phyloP scores from a whole-genome alignment of 1,140 invertebrate genomes.

The Pseudomyrmex concolor region DNA sequence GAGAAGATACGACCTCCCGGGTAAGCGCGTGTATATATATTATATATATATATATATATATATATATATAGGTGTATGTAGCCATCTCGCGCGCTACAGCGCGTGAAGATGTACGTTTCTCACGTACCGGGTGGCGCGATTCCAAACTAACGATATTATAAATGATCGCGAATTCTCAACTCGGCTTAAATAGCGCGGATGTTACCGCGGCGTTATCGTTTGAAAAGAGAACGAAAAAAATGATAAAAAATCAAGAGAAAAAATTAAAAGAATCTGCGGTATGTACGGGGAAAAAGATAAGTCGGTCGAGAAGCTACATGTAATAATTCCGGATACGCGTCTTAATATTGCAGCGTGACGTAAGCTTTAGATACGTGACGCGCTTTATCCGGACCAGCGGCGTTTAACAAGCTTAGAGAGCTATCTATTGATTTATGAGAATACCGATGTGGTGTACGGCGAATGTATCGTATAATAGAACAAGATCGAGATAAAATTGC shows the following conservation, averaged over 20 bases:
- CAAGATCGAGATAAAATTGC: slow-evolving; percentile 32
- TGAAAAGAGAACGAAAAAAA: background rate
- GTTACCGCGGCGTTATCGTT: background rate
- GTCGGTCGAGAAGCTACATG: slow-evolving; percentile 10
- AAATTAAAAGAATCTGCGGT: background rate
- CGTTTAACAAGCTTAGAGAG: slow-evolving; percentile 57
- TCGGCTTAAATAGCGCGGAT: slow-evolving; percentile 1
- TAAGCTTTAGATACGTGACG: slow-evolving; percentile 56
- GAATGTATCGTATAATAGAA: slow-evolving; percentile 29
- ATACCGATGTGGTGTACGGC: slow-evolving; percentile 39
- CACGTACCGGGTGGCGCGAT: slow-evolving; percentile 56
- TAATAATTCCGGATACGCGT: slow-evolving; percentile 28
- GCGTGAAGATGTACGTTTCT: slow-evolving; percentile 65
- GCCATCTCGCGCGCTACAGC: slow-evolving; percentile 57
- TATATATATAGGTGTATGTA: slow-evolving; percentile 64
- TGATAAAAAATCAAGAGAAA: background rate
- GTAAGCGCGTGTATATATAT: slow-evolving; percentile 64
- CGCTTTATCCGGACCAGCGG: slow-evolving; percentile 40
- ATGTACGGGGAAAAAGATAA: slow-evolving; percentile 27
- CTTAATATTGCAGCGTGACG: slow-evolving; percentile 44
- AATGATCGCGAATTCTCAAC: too few relatives aligned
- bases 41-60: too few relatives aligned
- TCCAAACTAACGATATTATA: slow-evolving; percentile 21
- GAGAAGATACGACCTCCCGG: slow-evolving; percentile 78
- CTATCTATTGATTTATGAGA: slow-evolving; percentile 59